Evolutionary conservation across 2,888 invertebrate species (phyloP), one percentile per base, ranked within the genome.

Genomic region (Penaeus monodon): DNA sequence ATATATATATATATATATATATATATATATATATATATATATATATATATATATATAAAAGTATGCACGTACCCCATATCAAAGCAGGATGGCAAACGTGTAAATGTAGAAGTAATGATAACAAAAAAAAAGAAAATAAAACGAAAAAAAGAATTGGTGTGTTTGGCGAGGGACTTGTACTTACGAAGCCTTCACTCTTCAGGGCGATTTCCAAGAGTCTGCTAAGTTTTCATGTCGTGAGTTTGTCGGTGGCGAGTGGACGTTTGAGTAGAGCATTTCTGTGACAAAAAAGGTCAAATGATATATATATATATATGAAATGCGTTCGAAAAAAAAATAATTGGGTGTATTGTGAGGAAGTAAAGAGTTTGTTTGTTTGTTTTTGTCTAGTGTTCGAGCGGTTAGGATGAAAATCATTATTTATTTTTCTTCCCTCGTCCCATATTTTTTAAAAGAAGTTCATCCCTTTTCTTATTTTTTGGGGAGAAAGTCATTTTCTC

Each of bases 111-210:
- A 49, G 63, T 64, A 76, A 70, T 80, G 73, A n/a, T n/a, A 38
- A 66, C 33, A 65, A 73, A 73, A 38, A 38, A 73, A 29, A 17
- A 29, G 8, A 7, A 73, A 27, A 73, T n/a, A 68, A 12, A n/a
- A 63, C 22, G 66, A 27, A 57, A 57, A 57, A 57, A 57, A 57
- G 17, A 17, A 64, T 65, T 65, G 38, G 44, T 49, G n/a, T 77
- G 24, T 44, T 29, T 24, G 79, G 74, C 29, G 83, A 70, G 81
- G 85, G 57, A 80, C 81, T 63, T 86, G 86, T 86, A 86, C 86
- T 83, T 86, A 86, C 78, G 86, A 86, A 79, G 86, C 86, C 86
- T 86, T 86, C 79, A 86, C 82, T 86, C 83, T 83, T 86, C 86
- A 86, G 86, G 86, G 83, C 81, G 68, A 73, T 77, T 86, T 82